phyloP scores from a whole-genome alignment of 2,797 vertebrate genomes.

The Pseudochaenichthys georgianus region DNA sequence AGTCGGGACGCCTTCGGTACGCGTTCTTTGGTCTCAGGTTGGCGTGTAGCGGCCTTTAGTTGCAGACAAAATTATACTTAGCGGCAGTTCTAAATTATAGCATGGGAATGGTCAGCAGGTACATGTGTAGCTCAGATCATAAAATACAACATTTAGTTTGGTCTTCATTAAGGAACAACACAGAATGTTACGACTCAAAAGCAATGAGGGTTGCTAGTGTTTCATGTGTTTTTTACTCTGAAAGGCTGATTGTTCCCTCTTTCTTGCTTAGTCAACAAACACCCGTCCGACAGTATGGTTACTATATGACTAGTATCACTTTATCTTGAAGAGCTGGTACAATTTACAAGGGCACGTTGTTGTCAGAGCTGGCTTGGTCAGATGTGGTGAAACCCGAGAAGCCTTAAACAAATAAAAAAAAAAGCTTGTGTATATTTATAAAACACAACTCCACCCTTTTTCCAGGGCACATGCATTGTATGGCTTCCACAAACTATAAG shows the following conservation, averaged over 20 bases:
- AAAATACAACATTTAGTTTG: background rate
- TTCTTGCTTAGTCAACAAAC: conserved; percentile 18
- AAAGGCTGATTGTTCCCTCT: background rate
- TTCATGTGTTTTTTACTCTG: background rate
- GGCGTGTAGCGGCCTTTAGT: too few species aligned
- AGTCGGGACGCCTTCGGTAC: too few species aligned
- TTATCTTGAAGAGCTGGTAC: conserved; percentile 11
- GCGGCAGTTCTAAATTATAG: background rate
- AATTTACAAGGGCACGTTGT: conserved; percentile 23
- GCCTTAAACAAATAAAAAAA: background rate
- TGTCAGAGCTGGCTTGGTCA: conserved; percentile 17
- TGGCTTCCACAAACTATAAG: conserved; percentile 24
- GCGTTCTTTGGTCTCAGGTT: too few species aligned
- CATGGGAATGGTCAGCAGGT: background rate
- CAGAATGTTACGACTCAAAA: background rate
- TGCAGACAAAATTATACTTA: background rate
- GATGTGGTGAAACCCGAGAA: conserved; percentile 18
- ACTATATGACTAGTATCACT: background rate
- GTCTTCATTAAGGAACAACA: background rate
- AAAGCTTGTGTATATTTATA: background rate
- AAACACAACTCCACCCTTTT: background rate
- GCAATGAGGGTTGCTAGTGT: background rate
- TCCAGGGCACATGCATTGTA: background rate
- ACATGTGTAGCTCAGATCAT: background rate
- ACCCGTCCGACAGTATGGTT: background rate